These are phyloP conservation scores for Trissoscelio sp. DNA, from an alignment of 2,888 invertebrate genomes.

Conservation along the genomic window DNA sequence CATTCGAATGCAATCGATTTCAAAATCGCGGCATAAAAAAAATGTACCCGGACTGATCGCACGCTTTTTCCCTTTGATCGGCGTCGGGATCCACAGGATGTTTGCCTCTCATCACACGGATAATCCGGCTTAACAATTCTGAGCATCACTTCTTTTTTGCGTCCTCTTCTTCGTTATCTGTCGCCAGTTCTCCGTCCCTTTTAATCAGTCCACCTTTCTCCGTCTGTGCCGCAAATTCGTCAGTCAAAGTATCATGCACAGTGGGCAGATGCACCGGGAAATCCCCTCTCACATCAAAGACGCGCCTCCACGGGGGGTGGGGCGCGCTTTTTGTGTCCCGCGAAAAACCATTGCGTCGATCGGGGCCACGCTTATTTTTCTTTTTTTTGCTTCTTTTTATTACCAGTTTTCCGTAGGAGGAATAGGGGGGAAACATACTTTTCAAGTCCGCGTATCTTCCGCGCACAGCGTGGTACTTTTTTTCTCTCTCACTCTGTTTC, in stretches of 20 bases:
- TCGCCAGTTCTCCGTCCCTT: conserved; percentile 50
- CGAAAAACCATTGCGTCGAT: conserved; percentile 51
- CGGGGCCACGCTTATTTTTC: conserved; percentile 25
- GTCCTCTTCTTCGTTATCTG: conserved; percentile 59
- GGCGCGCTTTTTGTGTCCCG: conserved; percentile 57
- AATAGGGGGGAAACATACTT: conserved; percentile 11
- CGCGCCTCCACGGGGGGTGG: conserved; percentile 57
- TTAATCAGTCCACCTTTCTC: conserved; percentile 27
- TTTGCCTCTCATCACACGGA: conserved; percentile 79
- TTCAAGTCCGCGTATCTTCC: conserved; percentile 27
- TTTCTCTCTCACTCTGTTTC: conserved; percentile 2
- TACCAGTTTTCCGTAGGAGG: conserved; percentile 12
- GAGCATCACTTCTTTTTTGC: conserved; percentile 65
- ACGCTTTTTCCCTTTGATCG: conserved; percentile 63
- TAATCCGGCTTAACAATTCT: conserved; percentile 81
- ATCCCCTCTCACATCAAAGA: conserved; percentile 67
- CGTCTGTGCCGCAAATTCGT: conserved; percentile 50
- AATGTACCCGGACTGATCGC: conserved; percentile 39
- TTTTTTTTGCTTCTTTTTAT: conserved; percentile 20
- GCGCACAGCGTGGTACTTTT: conserved; percentile 22
- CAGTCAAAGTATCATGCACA: conserved; percentile 67
- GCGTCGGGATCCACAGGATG: conserved; percentile 71
- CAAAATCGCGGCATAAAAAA: conserved; percentile 47
- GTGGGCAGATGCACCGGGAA: conserved; percentile 69
- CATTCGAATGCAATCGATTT: conserved; percentile 48